A percentile compares a stretch with the other conserved stretches of the same genome.
Conservation (phyloP, 2,113 vertebrate genomes). For the Chionodraco myersi region DNA sequence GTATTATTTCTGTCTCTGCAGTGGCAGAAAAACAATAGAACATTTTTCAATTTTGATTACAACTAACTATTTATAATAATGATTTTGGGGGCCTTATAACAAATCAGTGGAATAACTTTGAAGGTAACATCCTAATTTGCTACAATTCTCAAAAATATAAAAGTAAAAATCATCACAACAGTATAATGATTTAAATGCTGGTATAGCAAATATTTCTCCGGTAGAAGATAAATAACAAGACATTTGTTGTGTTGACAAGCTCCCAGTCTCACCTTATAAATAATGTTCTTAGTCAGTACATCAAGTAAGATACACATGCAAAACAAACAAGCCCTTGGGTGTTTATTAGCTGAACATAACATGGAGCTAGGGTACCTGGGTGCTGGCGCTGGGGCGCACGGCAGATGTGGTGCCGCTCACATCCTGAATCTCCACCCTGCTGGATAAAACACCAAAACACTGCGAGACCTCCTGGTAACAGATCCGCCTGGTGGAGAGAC, state of each 20-base stretch:
- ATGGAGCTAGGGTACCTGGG: conserved; percentile 86
- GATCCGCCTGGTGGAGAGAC: conserved; percentile 88
- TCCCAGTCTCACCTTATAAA: conserved; percentile 45
- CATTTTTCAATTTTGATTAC: too few species aligned
- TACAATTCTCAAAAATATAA: too few species aligned
- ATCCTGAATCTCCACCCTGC: conserved; percentile 96
- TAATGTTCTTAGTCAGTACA: conserved; percentile 45
- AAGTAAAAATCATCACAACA: too few species aligned
- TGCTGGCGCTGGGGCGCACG: conserved; percentile 96
- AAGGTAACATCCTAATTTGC: too few species aligned
- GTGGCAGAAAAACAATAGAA: too few species aligned
- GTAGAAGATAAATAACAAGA: background rate
- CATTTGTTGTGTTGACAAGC: conserved; percentile 27
- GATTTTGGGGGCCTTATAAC: too few species aligned
- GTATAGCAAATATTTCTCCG: background rate
- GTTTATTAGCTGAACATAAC: conserved; percentile 33
- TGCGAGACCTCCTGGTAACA: conserved; percentile 98
- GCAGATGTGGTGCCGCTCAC: conserved; percentile 93
- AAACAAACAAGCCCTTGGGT: conserved; percentile 47
- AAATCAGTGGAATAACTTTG: too few species aligned
- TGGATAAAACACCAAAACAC: conserved; percentile 97
- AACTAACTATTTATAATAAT: too few species aligned
- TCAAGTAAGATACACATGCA: conserved; percentile 30
- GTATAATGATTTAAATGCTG: background rate
- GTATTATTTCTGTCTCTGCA: too few species aligned